phyloP scores from a whole-genome alignment of 2,888 invertebrate genomes.

The Sepioteuthis lessoniana region DNA sequence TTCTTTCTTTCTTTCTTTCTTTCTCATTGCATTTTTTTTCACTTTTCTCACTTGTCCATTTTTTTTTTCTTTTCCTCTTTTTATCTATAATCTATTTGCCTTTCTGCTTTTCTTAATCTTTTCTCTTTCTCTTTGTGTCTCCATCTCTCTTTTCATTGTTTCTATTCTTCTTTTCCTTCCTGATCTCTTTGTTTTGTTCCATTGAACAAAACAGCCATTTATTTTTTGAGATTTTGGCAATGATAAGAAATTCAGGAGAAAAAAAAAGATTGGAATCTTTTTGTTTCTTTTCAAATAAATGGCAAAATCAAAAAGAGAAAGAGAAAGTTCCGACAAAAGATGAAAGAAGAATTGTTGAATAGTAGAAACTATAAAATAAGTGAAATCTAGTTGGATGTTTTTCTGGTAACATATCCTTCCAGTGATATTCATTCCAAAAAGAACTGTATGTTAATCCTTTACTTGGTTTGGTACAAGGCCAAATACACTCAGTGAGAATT shows the following conservation, averaged over 20 bases:
- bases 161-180: neutral
- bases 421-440: neutral
- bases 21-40: too few species aligned
- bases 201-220: neutral
- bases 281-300: slow-evolving; percentile 33
- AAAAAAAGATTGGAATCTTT: neutral
- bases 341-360: neutral
- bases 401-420: neutral
- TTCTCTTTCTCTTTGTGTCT: too few species aligned
- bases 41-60: too few species aligned
- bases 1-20: too few species aligned
- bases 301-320: neutral
- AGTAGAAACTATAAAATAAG: neutral
- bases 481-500: too few species aligned
- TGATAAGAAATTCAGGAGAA: neutral
- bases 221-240: neutral
- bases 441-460: neutral
- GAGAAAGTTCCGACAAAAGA: neutral
- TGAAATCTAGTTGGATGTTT: neutral
- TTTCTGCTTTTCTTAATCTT: too few species aligned
- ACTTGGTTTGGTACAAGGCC: too few species aligned
- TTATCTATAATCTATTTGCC: too few species aligned
- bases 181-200: neutral
- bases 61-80: too few species aligned
- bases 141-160: too few species aligned